Evolutionary conservation across 2,888 invertebrate species (phyloP), one percentile per base, ranked within the genome.

Genomic region (Beris chalybata): DNA sequence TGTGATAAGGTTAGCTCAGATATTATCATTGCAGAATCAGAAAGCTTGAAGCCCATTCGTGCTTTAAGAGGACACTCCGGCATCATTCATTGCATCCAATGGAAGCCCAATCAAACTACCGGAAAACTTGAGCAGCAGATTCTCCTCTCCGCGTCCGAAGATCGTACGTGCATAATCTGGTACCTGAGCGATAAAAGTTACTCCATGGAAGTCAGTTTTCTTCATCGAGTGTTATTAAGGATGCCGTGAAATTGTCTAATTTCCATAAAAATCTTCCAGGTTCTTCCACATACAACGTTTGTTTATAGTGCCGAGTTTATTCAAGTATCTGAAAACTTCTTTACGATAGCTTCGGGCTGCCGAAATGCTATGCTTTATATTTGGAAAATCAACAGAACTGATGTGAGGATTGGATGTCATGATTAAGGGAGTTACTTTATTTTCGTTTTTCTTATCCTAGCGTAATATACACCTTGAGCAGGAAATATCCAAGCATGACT

Each of bases 91-190:
- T 54, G 67, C 53, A 47, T 67, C 30, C 38, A 57, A 1, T 67
- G 67, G 67, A 55, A 52, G 30, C 12, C 47, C 12, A 5, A 9
- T 9, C 22, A 31, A 9, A 29, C 13, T 44, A 38, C 57, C 38
- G 22, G 3, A 43, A 5, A 22, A 6, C 32, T 52, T 29, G 32
- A 30, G 30, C 50, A 61, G 44, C 43, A 29, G 48, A 57, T 65
- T 6, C 53, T 67, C 13, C n/a, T 67, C 43, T 64, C 67, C 30
- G 31, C 64, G 2, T 67, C 67, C 31, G 64, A 67, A 13, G 67
- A 67, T 64, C 57, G 64, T 53, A 67, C 54, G 44, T 67, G 67
- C 47, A 67, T 67, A 38, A 43, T 67, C 54, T 67, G 67, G 67
- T 50, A 38, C 50, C 53, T 55, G 22, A 22, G 13, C 13, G 65